These are phyloP conservation scores for Orbicella faveolata DNA, from an alignment of 64 coral and sea anemone genomes.

Conservation along the genomic window DNA sequence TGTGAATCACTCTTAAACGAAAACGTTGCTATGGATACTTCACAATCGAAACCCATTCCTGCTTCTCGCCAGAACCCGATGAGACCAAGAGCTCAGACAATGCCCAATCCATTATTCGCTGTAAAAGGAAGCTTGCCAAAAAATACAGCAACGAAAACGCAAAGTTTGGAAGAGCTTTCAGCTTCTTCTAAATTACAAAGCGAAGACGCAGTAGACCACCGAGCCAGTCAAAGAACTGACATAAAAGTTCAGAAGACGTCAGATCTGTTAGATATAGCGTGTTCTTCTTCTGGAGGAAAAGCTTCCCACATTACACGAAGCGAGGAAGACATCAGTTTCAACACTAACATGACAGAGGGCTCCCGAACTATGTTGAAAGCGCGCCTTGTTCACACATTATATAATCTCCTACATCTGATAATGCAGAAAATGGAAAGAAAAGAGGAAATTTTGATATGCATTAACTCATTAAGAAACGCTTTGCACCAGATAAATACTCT, in stretches of 20 bases:
- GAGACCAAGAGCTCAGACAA: not conserved
- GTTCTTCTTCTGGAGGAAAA: not conserved
- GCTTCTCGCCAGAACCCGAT: too few relatives aligned
- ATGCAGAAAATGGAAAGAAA: not conserved
- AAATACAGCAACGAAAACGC: not conserved
- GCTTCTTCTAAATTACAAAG: not conserved
- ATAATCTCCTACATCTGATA: not conserved
- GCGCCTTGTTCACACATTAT: not conserved
- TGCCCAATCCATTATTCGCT: not conserved
- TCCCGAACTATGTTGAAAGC: not conserved
- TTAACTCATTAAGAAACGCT: slow-evolving; percentile 7
- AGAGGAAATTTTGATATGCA: slow-evolving; percentile 2
- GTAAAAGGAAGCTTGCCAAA: not conserved
- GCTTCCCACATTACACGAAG: not conserved
- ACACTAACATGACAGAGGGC: not conserved
- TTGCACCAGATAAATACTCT: slow-evolving; percentile 17
- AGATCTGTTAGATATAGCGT: not conserved
- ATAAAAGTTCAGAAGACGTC: not conserved
- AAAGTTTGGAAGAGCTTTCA: not conserved
- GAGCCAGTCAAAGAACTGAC: not conserved
- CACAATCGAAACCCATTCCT: not conserved
- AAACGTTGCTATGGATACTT: not conserved
- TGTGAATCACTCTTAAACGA: not conserved
- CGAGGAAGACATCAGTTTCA: not conserved
- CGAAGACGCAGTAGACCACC: not conserved